Base-by-base conservation (phyloP, 2,888 invertebrate genomes). In the Pollenia labialis region DNA sequence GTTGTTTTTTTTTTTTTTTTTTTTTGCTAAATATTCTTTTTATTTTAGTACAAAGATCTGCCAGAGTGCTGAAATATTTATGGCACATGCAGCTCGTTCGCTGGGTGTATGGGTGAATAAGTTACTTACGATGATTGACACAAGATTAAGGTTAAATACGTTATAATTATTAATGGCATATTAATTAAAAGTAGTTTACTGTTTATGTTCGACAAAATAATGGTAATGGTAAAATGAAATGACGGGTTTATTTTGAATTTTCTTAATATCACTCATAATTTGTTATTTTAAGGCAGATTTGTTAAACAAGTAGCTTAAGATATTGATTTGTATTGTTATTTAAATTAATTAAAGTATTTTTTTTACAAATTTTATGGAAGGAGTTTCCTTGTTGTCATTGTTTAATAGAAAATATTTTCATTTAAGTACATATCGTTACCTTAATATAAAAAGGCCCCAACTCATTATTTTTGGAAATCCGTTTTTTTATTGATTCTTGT, bases 101-200 rank as follows among this genome's bases (percentile, higher is more conserved):
- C 44, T 7, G 50, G 23, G 23, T 58, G 42, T 23, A 46, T 79
- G 66, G 16, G 23, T 81, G 23, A 9, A 42, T 4, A 48, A 69
- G 54, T 79, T 62, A 50, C 68, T 75, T 69, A 56, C 56, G 69
- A 46, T 75, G 82, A 86, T 86, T 86, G 85, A 82, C 85, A 86
- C 40, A 71, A 80, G 79, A 82, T 79, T 82, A 72, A 81, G 66
- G 56, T 81, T 81, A 75, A 86, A 86, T 79, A 79, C 69, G 46
- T 82, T 69, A 79, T 85, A 82, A 85, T 85, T 82, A 83, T 83
- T 83, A 83, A 82, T 82, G 60, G 32, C 75, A 62, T 62, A 54
- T 82, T 82, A 76, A 82, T 82, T 82, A 82, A 82, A 69, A 62
- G 69, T 76, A 66, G 50, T 72, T 7, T 16, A 52, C 10, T 40